Evolutionary conservation across 2,888 invertebrate species (phyloP), one percentile per base, ranked within the genome.

Genomic region (Formica aserva): DNA sequence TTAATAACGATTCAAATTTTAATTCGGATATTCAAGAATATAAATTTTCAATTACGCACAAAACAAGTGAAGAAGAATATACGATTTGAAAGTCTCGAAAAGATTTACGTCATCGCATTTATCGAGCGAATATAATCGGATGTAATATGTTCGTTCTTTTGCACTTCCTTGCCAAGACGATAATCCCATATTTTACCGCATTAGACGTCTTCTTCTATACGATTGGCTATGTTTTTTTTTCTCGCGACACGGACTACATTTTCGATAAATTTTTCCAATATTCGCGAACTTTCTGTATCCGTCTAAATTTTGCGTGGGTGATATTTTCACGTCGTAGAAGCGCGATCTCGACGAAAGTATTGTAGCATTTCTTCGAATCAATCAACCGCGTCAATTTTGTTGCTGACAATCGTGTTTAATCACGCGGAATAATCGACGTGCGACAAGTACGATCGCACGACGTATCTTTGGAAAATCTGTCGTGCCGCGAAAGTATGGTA

Each of bases 351-450:
- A 57, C 22, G 26, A 2, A 55, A 38, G 38, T 29, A 77, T 55
- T 55, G 77, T 26, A 55, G 29, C 32, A 60, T 45, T 38, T 60
- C 62, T n/a, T 57, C n/a, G 32, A 67, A 45, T 35, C 55, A n/a
- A 67, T 57, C 52, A 52, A n/a, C 13, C 45, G 71, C 41, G 60
- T 11, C 32, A 62, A 45, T 63, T 55, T 65, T 62, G 35, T 62
- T 67, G 13, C 41, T 48, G 48, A 22, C 22, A 60, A 57, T 67
- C 57, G 62, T 62, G 80, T 76, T 83, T 80, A 86, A 86, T 83
- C 86, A 41, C 72, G 69, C 26, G 76, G 55, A 85, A 85, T 75
- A 57, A 85, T 55, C 71, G 83, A 41, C n/a, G 22, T 41, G 41
- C 11, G 67, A 78, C 35, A 15, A 76, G 69, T 15, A 52, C 35